These are phyloP conservation scores for Gephyroberyx darwinii DNA, from an alignment of 2,797 vertebrate genomes.

Conservation along the genomic window DNA sequence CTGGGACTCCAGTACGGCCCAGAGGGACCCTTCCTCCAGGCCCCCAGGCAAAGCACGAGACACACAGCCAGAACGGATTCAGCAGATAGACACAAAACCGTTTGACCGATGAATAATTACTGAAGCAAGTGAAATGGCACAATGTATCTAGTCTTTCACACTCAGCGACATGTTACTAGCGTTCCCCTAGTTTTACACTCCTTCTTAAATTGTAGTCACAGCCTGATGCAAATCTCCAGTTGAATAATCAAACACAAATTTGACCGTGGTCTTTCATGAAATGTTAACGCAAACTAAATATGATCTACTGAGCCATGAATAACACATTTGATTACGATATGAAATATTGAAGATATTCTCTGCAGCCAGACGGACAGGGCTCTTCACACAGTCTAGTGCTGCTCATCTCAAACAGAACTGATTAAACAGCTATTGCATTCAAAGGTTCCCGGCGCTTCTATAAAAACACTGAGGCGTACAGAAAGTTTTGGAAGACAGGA, in stretches of 20 bases:
- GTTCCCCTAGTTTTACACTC: slow-evolving; percentile 52
- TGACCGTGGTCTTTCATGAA: slow-evolving; percentile 56
- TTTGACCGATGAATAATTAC: slow-evolving; percentile 73
- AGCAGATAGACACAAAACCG: slow-evolving; percentile 54
- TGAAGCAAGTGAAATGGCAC: slow-evolving; percentile 52
- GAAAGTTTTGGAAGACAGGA: neutral
- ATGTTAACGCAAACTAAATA: slow-evolving; percentile 65
- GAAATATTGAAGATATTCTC: slow-evolving; percentile 67
- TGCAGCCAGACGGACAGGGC: slow-evolving; percentile 19
- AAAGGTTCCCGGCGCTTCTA: slow-evolving; percentile 21
- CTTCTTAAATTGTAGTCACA: slow-evolving; percentile 43
- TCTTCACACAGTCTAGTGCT: slow-evolving; percentile 34
- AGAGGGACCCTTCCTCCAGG: slow-evolving; percentile 59
- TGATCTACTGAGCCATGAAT: slow-evolving; percentile 57
- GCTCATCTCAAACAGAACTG: slow-evolving; percentile 59
- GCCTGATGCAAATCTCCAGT: slow-evolving; percentile 40
- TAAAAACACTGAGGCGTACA: slow-evolving; percentile 19
- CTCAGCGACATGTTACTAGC: slow-evolving; percentile 45
- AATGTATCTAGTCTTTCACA: slow-evolving; percentile 48
- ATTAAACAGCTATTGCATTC: slow-evolving; percentile 48
- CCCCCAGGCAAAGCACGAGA: slow-evolving; percentile 45
- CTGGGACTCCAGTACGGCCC: slow-evolving; percentile 68
- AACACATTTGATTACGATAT: slow-evolving; percentile 68
- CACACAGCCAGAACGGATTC: slow-evolving; percentile 52
- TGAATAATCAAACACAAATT: slow-evolving; percentile 53